These are phyloP conservation scores for Raja brachyura DNA, from an alignment of 2,113 vertebrate species.

Conservation along the genomic window DNA sequence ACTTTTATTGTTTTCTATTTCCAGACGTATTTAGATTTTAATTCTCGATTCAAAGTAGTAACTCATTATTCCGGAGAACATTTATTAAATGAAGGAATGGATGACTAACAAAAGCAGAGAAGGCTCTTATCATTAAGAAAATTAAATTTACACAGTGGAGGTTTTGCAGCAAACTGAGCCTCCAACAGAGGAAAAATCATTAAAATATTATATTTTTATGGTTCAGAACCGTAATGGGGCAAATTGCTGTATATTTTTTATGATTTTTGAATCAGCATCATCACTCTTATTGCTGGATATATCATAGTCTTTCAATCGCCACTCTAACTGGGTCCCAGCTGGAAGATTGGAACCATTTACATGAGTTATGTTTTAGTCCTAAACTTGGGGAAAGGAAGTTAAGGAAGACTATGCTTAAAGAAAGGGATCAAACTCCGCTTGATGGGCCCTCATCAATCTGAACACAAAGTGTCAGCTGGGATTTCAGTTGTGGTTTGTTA, in stretches of 20 bases:
- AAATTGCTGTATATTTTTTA: not conserved
- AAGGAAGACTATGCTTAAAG: not conserved
- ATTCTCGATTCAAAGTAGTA: not conserved
- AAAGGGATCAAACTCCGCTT: not conserved
- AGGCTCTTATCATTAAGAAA: not conserved
- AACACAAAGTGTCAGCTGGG: too few species aligned
- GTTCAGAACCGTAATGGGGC: not conserved
- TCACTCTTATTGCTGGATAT: not conserved
- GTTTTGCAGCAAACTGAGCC: not conserved
- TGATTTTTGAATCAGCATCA: not conserved
- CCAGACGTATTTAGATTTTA: not conserved
- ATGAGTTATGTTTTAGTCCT: not conserved
- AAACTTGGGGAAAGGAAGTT: not conserved
- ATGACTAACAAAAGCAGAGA: not conserved
- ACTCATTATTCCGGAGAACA: not conserved
- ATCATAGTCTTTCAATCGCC: not conserved
- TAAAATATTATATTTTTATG: not conserved
- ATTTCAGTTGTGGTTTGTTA: not conserved
- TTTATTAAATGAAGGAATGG: not conserved
- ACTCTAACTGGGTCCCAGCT: not conserved
- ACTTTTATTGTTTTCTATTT: not conserved
- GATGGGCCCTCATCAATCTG: too few species aligned
- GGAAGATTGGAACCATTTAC: not conserved
- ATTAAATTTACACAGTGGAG: not conserved
- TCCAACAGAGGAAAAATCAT: not conserved